Percentiles rank a stretch among this genome's conserved stretches.
Conservation (phyloP, 2,888 invertebrate genomes). For the Plebejus melissa region DNA sequence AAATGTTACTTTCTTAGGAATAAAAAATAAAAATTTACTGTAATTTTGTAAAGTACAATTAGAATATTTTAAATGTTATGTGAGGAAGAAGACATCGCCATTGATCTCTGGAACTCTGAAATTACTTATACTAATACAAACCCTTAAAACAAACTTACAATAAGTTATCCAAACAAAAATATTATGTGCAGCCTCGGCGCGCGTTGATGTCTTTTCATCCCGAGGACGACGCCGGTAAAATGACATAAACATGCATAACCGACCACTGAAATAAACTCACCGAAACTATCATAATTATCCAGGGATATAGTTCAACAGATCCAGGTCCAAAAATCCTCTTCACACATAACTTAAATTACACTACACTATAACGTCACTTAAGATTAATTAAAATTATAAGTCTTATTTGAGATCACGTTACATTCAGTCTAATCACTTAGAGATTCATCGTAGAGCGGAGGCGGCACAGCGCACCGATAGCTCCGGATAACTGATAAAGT, state of each 20-base stretch:
- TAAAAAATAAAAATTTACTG: neutral
- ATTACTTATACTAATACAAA: neutral
- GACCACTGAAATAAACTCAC: slow-evolving; percentile 49
- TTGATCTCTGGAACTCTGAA: neutral
- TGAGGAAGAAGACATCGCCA: neutral
- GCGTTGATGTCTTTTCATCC: slow-evolving; percentile 72
- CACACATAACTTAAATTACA: slow-evolving; percentile 63
- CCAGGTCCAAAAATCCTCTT: slow-evolving; percentile 59
- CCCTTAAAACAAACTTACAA: neutral
- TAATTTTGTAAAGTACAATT: neutral
- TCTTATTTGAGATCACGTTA: slow-evolving; percentile 77
- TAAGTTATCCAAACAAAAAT: neutral
- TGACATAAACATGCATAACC: slow-evolving; percentile 21
- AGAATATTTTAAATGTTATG: neutral
- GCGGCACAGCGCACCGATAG: slow-evolving; percentile 67
- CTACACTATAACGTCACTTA: slow-evolving; percentile 71
- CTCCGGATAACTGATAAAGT: slow-evolving; percentile 75
- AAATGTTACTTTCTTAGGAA: neutral
- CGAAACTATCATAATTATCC: slow-evolving; percentile 55
- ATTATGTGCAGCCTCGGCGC: slow-evolving; percentile 41
- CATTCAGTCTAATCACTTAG: slow-evolving; percentile 70
- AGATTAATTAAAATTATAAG: slow-evolving; percentile 65
- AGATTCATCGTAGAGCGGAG: slow-evolving; percentile 62
- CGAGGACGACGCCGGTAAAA: slow-evolving; percentile 35
- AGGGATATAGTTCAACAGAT: slow-evolving; percentile 49